These are phyloP conservation scores for Orthosia gracilis DNA, from an alignment of 2,888 invertebrate species.

Conservation along the genomic window DNA sequence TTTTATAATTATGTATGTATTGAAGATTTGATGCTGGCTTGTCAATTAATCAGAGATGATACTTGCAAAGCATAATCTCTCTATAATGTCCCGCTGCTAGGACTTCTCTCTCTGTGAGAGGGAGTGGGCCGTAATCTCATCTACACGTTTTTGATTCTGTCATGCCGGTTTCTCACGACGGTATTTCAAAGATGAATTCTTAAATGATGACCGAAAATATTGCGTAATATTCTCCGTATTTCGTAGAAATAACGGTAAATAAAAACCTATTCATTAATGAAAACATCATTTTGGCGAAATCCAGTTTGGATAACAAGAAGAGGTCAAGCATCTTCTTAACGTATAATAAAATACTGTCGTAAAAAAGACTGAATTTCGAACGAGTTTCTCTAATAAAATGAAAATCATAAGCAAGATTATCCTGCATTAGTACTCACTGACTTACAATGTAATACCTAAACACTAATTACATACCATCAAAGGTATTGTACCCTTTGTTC, in stretches of 20 bases:
- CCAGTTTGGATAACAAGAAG: background rate
- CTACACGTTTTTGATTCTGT: too few species aligned
- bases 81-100: too few species aligned
- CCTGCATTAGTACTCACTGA: background rate
- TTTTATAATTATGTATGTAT: too few species aligned
- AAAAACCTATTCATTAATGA: background rate
- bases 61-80: too few species aligned
- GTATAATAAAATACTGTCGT: background rate
- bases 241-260: background rate
- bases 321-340: background rate
- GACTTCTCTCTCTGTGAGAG: too few species aligned
- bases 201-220: background rate
- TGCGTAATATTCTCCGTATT: background rate
- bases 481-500: constrained; percentile 51
- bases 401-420: constrained; percentile 8
- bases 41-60: background rate
- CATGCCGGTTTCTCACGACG: too few species aligned
- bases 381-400: background rate
- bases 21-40: background rate
- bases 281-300: background rate
- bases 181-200: background rate
- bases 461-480: constrained; percentile 47
- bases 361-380: background rate
- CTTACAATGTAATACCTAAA: constrained; percentile 10
- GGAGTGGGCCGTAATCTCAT: too few species aligned